Evolutionary conservation across 2,888 invertebrate genomes (phyloP), one percentile per base, ranked within the genome.

Genomic region (Shargacucullia verbasci): DNA sequence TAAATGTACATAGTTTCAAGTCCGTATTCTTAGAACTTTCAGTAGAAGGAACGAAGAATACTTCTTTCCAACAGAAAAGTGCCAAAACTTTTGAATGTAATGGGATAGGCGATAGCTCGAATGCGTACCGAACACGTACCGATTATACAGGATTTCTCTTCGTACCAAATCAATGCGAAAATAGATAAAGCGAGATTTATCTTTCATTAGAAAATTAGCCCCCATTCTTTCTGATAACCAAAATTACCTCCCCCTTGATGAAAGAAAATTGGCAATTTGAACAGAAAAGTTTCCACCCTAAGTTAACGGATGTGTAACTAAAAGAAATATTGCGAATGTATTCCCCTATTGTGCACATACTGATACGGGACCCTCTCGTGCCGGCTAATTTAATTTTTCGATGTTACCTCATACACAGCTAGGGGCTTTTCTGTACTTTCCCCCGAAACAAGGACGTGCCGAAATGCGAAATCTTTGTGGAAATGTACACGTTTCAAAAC

Each of bases 311-410:
- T 53, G 60, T 76, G 78, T 76, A 75, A 73, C 77, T 79, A 80
- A 80, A 78, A 79, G 76, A 81, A 79, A 76, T 76, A 79, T 82
- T 73, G 68, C 70, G 70, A 70, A 69, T 73, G 70, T 80, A 80
- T 73, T 65, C 72, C 73, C 70, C 73, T 64, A 64, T 65, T 67
- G 73, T 67, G 65, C 61, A 67, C 69, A 66, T 64, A 48, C 56
- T 61, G 66, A 75, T 67, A 68, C 58, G 53, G 20, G 15, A 67
- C 61, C 70, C 72, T 74, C 70, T 67, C 73, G 62, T 70, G 53
- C 53, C 54, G 34, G 58, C 61, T 72, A 73, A 74, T 77, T 77
- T 75, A 75, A 76, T 77, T 77, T 73, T 69, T 73, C 70, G 62
- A 54, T 46, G 52, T 76, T 69, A 70, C 70, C 58, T 61, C 64